phyloP scores from a whole-genome alignment of 2,888 invertebrate species.

The Lepidonotus clava region DNA sequence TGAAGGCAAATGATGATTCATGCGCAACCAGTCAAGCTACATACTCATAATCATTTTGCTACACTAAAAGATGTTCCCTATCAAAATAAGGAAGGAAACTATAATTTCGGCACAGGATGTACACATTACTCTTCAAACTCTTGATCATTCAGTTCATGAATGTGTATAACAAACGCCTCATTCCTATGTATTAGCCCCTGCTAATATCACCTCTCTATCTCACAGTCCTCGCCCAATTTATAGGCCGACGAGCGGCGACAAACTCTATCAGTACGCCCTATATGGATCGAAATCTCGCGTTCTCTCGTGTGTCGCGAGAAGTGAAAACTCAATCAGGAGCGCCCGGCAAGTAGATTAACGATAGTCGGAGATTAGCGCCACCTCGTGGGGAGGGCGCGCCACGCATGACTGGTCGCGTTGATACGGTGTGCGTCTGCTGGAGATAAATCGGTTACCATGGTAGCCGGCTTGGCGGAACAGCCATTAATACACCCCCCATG shows the following conservation, averaged over 20 bases:
- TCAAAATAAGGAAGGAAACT: too few species aligned
- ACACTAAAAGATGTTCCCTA: too few species aligned
- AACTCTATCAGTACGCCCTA: background rate
- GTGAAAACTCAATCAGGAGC: slow-evolving; percentile 42
- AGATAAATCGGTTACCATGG: slow-evolving; percentile 42
- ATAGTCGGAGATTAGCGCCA: slow-evolving; percentile 24
- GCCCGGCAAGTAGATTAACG: slow-evolving; percentile 3
- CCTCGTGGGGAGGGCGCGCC: background rate
- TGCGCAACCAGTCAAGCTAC: too few species aligned
- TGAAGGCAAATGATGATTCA: too few species aligned
- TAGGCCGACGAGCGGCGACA: background rate
- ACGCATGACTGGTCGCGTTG: slow-evolving; percentile 37
- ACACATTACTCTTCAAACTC: too few species aligned
- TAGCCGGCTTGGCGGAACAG: background rate
- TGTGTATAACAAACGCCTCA: too few species aligned
- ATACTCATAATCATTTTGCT: too few species aligned
- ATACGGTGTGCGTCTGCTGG: slow-evolving; percentile 27
- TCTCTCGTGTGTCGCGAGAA: slow-evolving; percentile 14
- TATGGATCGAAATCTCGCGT: slow-evolving; percentile 38
- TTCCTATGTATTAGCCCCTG: too few species aligned
- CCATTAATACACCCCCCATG: slow-evolving; percentile 3
- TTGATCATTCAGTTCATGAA: too few species aligned
- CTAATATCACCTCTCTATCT: background rate
- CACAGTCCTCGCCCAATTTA: background rate
- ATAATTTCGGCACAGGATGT: too few species aligned